These are phyloP conservation scores for Plecotus auritus DNA, from an alignment of 2,113 vertebrate species.

Conservation along the genomic window DNA sequence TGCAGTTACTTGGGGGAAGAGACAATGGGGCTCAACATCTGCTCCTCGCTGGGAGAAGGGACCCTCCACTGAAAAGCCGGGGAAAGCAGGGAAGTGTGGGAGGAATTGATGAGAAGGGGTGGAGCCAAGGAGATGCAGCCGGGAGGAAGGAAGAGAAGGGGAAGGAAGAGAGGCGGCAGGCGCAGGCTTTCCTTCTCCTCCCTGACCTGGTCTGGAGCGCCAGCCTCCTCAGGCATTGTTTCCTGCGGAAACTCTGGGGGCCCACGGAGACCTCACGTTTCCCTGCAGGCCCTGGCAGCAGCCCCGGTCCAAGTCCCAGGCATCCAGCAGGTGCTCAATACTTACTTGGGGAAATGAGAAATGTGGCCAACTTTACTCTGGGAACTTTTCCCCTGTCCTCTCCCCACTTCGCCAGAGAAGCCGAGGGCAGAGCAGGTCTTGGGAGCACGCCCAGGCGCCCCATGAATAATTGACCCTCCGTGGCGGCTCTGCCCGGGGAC, in stretches of 20 bases:
- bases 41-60: conserved; percentile 65
- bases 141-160: conserved; percentile 57
- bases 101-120: conserved; percentile 73
- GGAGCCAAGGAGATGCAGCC: conserved; percentile 67
- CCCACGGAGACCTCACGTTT: neutral
- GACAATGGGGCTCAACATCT: conserved; percentile 73
- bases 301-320: conserved; percentile 20
- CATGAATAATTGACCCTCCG: conserved; percentile 59
- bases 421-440: conserved; percentile 40
- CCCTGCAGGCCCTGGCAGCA: neutral
- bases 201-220: conserved; percentile 35
- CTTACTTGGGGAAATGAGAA: conserved; percentile 54
- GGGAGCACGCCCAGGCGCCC: conserved; percentile 45
- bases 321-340: conserved; percentile 69
- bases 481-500: conserved; percentile 21
- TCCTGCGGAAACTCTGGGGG: conserved; percentile 1
- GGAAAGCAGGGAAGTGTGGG: conserved; percentile 70
- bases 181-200: conserved; percentile 39
- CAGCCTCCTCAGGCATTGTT: conserved; percentile 52
- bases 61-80: conserved; percentile 69
- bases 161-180: conserved; percentile 59
- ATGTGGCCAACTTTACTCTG: conserved; percentile 63
- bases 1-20: conserved; percentile 40
- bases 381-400: conserved; percentile 65
- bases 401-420: conserved; percentile 33